Evolutionary conservation across 2,797 vertebrate species (phyloP).

Genomic region (Vespertilio murinus): DNA sequence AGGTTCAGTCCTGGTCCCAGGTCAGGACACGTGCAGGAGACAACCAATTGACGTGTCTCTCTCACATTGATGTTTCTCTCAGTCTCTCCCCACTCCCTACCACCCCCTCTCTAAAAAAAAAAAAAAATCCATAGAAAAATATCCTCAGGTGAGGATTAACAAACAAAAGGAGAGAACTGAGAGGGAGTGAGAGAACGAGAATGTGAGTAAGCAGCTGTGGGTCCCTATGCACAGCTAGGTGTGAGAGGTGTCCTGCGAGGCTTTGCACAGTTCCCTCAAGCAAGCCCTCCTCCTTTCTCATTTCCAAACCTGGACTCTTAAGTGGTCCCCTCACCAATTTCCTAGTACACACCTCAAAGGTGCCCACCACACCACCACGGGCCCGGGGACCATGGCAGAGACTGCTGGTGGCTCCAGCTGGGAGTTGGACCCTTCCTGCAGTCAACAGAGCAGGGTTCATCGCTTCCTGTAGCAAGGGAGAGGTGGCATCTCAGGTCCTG

Average conservation of each 20-base stretch:
- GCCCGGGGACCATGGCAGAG: neutral
- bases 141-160: too few relatives aligned
- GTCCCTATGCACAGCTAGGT: rapidly evolving
- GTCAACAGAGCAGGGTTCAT: neutral
- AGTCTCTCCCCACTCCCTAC: too few relatives aligned
- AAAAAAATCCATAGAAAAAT: too few relatives aligned
- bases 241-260: neutral
- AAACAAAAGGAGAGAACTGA: too few relatives aligned
- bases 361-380: neutral
- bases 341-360: neutral
- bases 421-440: neutral
- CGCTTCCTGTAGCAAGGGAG: neutral
- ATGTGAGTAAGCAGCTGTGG: neutral
- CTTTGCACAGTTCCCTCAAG: neutral
- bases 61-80: too few relatives aligned
- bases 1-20: too few relatives aligned
- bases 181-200: neutral
- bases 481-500: neutral
- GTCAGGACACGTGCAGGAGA: too few relatives aligned
- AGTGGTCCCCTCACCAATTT: neutral
- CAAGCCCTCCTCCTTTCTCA: neutral
- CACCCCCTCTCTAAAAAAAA: too few relatives aligned
- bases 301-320: neutral
- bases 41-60: too few relatives aligned
- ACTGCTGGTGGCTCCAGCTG: neutral